Evolutionary conservation across 2,888 invertebrate genomes (phyloP), one percentile per base, ranked within the genome.

Genomic region (Dermolepida albohirtum): DNA sequence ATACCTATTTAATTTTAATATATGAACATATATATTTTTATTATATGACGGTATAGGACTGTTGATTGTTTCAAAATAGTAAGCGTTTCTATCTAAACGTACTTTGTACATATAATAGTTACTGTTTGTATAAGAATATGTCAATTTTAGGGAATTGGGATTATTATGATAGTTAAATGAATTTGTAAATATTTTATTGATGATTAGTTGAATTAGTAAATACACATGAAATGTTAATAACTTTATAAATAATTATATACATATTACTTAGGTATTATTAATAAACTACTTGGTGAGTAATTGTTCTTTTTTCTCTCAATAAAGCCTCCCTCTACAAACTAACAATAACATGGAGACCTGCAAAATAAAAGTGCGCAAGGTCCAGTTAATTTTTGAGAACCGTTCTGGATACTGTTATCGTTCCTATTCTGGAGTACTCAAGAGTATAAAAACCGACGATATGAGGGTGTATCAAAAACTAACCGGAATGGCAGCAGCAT

Each of bases 91-190:
- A 72, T 70, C 66, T 66, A 72, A 64, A 72, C 68, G 71, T 72
- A 72, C 51, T 69, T 65, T 74, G 72, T 74, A 74, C 34, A 34
- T 67, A 73, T 74, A 73, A 57, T 81, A 82, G 82, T 82, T 81
- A 81, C 79, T 82, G 82, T 88, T n/a, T 88, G 87, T 88, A 86
- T 87, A 88, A 87, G 87, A 87, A 87, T 87, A 87, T 87, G 88
- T 88, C 88, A 88, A 88, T 88, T 88, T 88, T 88, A 88, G 88
- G 88, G 87, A 88, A 88, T 87, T 86, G 88, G 89, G 88, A 87
- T 78, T 79, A 74, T 74, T 74, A 74, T 73, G 71, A 74, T 82
- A 83, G 82, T 81, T 83, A 83, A 83, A 82, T 82, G 80, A 83
- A 87, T 84, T 87, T 88, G 83, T 84, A 84, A 79, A 84, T 84